phyloP scores from a whole-genome alignment of 2,888 invertebrate species.

The Anticlea derivata region DNA sequence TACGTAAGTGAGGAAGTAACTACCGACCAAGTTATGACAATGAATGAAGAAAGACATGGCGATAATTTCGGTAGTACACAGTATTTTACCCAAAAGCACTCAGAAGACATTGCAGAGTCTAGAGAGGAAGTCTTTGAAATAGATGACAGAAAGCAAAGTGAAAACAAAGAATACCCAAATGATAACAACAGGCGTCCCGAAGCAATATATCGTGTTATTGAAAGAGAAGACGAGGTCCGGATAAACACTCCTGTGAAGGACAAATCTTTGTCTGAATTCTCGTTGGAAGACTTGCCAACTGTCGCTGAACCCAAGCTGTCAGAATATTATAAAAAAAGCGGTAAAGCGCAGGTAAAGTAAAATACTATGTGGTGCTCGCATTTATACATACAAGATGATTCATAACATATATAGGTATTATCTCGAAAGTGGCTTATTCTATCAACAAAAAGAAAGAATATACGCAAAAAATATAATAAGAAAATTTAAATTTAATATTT shows the following conservation, averaged over 20 bases:
- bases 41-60: slow-evolving; percentile 21
- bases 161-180: neutral
- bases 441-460: too few relatives aligned
- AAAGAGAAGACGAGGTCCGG: slow-evolving; percentile 9
- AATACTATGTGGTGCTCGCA: too few relatives aligned
- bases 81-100: slow-evolving; percentile 5
- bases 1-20: slow-evolving; percentile 32
- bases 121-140: slow-evolving; percentile 15
- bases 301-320: slow-evolving; percentile 25
- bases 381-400: too few relatives aligned
- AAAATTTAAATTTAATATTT: too few relatives aligned
- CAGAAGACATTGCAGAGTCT: slow-evolving; percentile 10
- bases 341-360: slow-evolving; percentile 47
- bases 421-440: too few relatives aligned
- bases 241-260: slow-evolving; percentile 42
- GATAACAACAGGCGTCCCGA: neutral
- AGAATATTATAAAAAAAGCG: slow-evolving; percentile 27
- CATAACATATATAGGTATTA: too few relatives aligned
- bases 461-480: too few relatives aligned
- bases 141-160: neutral
- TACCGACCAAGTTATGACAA: slow-evolving; percentile 26
- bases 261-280: slow-evolving; percentile 65
- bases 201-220: slow-evolving; percentile 5
- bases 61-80: slow-evolving; percentile 8
- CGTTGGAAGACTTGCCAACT: slow-evolving; percentile 47